These are phyloP conservation scores for Biston stratarius DNA, from an alignment of 2,888 invertebrate genomes.

Conservation along the genomic window DNA sequence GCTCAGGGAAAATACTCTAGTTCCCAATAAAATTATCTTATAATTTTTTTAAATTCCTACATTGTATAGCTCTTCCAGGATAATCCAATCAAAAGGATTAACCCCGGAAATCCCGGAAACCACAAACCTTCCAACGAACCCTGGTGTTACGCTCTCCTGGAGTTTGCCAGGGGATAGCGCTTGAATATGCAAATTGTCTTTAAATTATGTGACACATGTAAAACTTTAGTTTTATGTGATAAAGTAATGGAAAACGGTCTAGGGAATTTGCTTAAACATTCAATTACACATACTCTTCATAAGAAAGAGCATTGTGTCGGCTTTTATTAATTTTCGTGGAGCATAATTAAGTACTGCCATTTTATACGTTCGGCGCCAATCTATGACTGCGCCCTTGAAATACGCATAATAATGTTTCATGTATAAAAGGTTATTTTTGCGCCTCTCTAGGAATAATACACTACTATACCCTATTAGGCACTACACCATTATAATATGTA, in stretches of 20 bases:
- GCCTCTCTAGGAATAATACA: too few relatives aligned
- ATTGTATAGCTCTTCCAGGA: slow-evolving; percentile 6
- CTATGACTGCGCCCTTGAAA: too few relatives aligned
- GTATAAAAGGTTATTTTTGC: too few relatives aligned
- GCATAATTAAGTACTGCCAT: too few relatives aligned
- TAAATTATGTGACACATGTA: slow-evolving; percentile 16
- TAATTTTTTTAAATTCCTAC: not conserved
- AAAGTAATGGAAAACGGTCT: slow-evolving; percentile 1
- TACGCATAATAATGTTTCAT: too few relatives aligned
- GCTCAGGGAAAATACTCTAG: not conserved
- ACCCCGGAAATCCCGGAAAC: slow-evolving; percentile 20
- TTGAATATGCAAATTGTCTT: slow-evolving; percentile 19
- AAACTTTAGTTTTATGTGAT: slow-evolving; percentile 12
- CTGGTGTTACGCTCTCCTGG: slow-evolving; percentile 15
- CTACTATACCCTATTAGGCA: too few relatives aligned
- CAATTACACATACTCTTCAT: too few relatives aligned
- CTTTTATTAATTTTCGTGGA: too few relatives aligned
- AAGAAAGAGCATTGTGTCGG: too few relatives aligned
- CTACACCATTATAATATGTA: too few relatives aligned
- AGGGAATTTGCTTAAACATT: too few relatives aligned
- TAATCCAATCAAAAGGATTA: slow-evolving; percentile 21
- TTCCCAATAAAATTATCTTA: slow-evolving; percentile 5
- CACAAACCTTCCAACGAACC: slow-evolving; percentile 14
- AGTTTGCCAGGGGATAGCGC: slow-evolving; percentile 8
- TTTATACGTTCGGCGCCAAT: too few relatives aligned